Evolutionary conservation across 2,113 vertebrate species (phyloP).

Genomic region (Odontesthes bonariensis): DNA sequence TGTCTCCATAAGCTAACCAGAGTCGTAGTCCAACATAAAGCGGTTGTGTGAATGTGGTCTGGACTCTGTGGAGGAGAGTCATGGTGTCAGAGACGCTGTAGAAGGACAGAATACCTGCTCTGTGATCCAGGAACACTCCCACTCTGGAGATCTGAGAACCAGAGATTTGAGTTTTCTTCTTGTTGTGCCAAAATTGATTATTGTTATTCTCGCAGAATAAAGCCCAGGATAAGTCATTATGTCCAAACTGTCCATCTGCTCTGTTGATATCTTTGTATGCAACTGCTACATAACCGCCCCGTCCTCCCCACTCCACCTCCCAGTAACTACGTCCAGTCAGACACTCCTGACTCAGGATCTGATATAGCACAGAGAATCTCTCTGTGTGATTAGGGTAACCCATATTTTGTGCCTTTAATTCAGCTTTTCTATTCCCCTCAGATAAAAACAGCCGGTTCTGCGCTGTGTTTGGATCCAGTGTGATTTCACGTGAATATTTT

Average conservation of each 20-base stretch:
- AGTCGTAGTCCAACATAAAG: neutral
- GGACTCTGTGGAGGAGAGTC: too few species aligned
- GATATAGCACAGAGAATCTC: too few species aligned
- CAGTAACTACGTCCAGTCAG: neutral
- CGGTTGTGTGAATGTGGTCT: neutral
- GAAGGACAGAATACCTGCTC: too few species aligned
- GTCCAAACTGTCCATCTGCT: neutral
- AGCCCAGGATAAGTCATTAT: constrained; percentile 2
- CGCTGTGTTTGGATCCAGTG: too few species aligned
- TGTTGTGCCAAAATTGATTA: neutral
- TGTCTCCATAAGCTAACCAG: neutral
- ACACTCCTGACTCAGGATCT: neutral
- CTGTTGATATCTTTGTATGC: neutral
- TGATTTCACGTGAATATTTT: too few species aligned
- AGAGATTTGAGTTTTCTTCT: neutral
- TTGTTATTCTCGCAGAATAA: neutral
- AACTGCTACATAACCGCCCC: neutral
- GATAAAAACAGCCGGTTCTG: too few species aligned
- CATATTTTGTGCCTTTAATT: too few species aligned
- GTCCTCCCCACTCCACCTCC: neutral
- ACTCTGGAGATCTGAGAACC: neutral
- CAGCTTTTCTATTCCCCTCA: too few species aligned
- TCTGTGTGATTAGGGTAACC: too few species aligned
- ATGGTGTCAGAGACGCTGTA: too few species aligned
- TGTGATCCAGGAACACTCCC: too few species aligned